A percentile compares a stretch with the other conserved stretches of the same genome.
Conservation (phyloP, 2,797 vertebrate species). For the Myotis findleyi region DNA sequence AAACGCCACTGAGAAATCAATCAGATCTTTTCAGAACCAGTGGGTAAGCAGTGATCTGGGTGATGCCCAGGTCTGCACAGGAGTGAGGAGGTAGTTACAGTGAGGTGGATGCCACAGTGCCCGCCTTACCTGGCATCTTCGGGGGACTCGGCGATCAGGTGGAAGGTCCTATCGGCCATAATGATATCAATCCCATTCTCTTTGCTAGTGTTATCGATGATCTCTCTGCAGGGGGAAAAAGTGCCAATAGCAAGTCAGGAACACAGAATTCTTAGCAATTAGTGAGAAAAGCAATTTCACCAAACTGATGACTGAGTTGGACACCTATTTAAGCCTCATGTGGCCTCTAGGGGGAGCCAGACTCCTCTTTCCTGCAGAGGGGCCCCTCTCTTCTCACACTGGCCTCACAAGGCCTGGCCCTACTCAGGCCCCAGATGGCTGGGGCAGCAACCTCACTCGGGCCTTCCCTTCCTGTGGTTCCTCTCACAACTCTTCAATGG, state of each 20-base stretch:
- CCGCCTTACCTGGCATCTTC: constrained; percentile 95
- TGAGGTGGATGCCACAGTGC: rapidly evolving
- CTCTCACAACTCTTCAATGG: not conserved
- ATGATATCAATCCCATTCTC: constrained; percentile 97
- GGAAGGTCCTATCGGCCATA: constrained; percentile 94
- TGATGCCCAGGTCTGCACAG: rapidly evolving
- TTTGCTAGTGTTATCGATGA: constrained; percentile 95
- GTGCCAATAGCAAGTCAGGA: rapidly evolving
- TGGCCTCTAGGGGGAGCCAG: not conserved
- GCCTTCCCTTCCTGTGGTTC: not conserved
- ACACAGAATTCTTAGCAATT: not conserved
- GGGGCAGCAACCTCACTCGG: not conserved
- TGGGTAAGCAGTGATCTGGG: rapidly evolving
- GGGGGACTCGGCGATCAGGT: constrained; percentile 95
- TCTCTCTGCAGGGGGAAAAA: constrained; percentile 89
- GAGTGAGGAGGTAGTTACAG: not conserved
- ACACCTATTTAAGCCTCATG: not conserved
- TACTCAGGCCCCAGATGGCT: not conserved
- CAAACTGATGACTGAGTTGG: rapidly evolving
- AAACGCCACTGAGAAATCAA: not conserved
- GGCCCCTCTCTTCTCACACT: not conserved
- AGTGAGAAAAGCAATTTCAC: not conserved
- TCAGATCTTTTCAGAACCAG: not conserved
- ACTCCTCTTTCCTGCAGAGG: not conserved
- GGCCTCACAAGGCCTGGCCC: no score